Evolutionary conservation across 2,888 invertebrate species (phyloP).

Genomic region (Lycophotia porphyrea): DNA sequence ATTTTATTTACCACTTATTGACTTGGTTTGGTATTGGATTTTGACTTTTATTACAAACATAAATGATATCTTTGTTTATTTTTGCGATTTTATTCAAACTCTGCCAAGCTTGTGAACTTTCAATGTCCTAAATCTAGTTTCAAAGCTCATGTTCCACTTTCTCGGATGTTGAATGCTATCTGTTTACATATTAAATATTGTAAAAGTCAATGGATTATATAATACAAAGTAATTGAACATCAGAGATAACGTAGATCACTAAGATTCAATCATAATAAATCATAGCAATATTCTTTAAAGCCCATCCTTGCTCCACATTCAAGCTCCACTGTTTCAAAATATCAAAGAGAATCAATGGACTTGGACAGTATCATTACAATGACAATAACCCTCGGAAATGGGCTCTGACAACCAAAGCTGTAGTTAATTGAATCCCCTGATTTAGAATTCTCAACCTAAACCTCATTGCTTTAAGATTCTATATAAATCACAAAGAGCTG

Average conservation of each 20-base stretch:
- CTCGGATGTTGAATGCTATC: conserved; percentile 2
- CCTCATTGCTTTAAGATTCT: conserved; percentile 57
- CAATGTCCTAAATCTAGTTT: conserved; percentile 42
- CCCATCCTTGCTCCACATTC: conserved; percentile 34
- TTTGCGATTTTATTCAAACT: conserved; percentile 17
- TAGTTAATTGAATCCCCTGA: conserved; percentile 65
- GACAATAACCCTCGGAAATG: conserved; percentile 60
- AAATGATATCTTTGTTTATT: conserved; percentile 28
- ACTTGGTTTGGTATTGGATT: conserved; percentile 24
- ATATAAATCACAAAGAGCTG: conserved; percentile 39
- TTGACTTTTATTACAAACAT: conserved; percentile 32
- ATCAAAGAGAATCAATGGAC: conserved; percentile 59
- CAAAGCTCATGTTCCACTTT: conserved; percentile 41
- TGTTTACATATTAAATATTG: conserved; percentile 12
- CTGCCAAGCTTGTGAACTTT: conserved; percentile 10
- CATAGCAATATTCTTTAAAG: conserved; percentile 6
- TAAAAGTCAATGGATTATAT: conserved; percentile 18
- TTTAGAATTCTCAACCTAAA: conserved; percentile 57
- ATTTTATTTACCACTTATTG: conserved; percentile 58
- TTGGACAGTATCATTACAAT: conserved; percentile 63
- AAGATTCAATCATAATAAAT: conserved; percentile 31
- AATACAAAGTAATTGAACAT: conserved; percentile 12
- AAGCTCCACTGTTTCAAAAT: conserved; percentile 51
- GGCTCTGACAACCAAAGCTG: conserved; percentile 56
- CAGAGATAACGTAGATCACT: conserved; percentile 31